Percentiles rank a stretch among this genome's conserved stretches.
Evolutionary conservation across 2,797 vertebrate genomes (phyloP).

Genomic region (Enteromius anoplus): DNA sequence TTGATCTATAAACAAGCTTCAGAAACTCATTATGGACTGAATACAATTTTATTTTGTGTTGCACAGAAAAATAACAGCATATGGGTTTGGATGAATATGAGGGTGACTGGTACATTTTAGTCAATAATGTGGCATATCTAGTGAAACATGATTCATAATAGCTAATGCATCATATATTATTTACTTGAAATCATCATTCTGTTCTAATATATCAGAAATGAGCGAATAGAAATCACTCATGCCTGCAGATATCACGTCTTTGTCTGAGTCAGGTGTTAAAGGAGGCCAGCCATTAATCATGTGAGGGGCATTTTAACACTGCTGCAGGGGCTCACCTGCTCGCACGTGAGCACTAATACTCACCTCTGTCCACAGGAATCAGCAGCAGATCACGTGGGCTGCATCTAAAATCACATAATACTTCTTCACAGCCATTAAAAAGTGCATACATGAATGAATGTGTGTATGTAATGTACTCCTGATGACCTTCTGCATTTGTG

Average conservation of each 20-base stretch:
- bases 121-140: not conserved
- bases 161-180: not conserved
- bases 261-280: slow-evolving; percentile 8
- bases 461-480: not conserved
- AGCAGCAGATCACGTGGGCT: not conserved
- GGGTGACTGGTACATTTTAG: not conserved
- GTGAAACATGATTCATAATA: slow-evolving; percentile 7
- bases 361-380: not conserved
- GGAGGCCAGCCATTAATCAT: slow-evolving; percentile 15
- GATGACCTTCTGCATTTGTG: not conserved
- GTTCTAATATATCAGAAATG: not conserved
- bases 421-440: not conserved
- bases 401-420: not conserved
- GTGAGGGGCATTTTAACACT: slow-evolving; percentile 10
- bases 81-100: not conserved
- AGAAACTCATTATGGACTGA: not conserved
- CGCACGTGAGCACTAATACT: not conserved
- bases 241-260: slow-evolving; percentile 4
- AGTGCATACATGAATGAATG: not conserved
- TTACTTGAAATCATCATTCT: not conserved
- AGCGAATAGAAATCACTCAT: not conserved
- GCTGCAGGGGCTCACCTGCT: slow-evolving; percentile 23
- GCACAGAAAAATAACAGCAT: not conserved
- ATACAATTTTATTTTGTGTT: not conserved
- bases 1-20: not conserved